Base-by-base conservation (phyloP, 2,888 invertebrate species). In the Mongoloraphidia duomilia region DNA sequence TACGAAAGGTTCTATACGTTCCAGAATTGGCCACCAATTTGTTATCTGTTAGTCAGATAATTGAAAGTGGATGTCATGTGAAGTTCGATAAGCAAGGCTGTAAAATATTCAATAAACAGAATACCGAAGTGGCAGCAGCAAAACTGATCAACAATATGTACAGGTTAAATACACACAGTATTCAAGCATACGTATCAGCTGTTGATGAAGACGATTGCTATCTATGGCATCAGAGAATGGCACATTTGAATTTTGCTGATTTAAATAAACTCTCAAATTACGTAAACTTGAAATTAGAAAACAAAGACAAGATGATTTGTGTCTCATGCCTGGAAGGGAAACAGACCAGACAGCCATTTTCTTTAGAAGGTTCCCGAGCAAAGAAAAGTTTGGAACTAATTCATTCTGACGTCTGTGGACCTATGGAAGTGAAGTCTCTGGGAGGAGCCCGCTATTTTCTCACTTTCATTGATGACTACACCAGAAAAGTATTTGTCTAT, bases 1-100 rank as follows among this genome's bases (percentile, higher is more conserved):
- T 51, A 3, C 26, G 40, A 34, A 42, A 53, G 38, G 49, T 53
- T 34, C 34, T 51, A 26, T 51, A 49, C 14, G 51, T 51, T 8
- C 51, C 53, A 8, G 35, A 51, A 8, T 34, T 48, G 6, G 9
- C 42, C 10, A 44, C 43, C 34, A 48, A 42, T 44, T 38, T 38
- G 14, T 14, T 41, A 14, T 41, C 41, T 11, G 41, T 41, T n/a
- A 41, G 41, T 14, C 41, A 41, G 14, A 41, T 41, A 13, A 41
- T 41, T 41, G 10, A 14, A 14, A 41, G 14, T 5, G 41, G 41
- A 12, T n/a, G 41, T 14, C 41, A 41, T 12, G 41, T 41, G 14
- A 41, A 14, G 11, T 41, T 41, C 14, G 14, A 41, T 14, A 41
- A 41, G 11, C n/a, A n/a, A 41, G 41, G n/a, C n/a, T n/a, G n/a